Base-by-base conservation (phyloP, 2,113 vertebrate species). In the Dinomys branickii region DNA sequence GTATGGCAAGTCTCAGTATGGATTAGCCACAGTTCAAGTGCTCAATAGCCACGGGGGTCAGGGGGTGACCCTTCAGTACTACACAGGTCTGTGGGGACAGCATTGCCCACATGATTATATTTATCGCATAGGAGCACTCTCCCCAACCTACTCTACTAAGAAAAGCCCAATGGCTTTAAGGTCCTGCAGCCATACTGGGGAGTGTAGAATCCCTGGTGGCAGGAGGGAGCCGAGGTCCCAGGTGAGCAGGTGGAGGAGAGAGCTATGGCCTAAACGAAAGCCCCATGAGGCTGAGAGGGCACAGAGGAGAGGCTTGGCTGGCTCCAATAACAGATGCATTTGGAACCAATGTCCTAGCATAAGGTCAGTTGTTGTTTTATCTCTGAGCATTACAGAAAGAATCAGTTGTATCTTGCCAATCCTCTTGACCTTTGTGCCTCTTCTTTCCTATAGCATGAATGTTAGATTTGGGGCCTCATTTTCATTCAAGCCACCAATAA, bases 261-360 rank as follows among this genome's bases (percentile, higher is more conserved):
- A 85, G 33, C 56, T 24, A 2, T 30, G 12, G 52, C 44, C 1
- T 54, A 63, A 85, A 69, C 12, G 44, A 58, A 3, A 52, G 38
- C 47, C 30, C 20, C 19, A 7, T 17, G 41, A 41, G 63, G 41
- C 33, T n/a, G 10, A 69, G 10, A 44, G n/a, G 13, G 33, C 17
- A 1, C 11, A 56, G 10, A 5, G 0, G 24, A 9, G 38, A 88
- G 71, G 12, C 28, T 44, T 2, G 0, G 3, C 26, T 10, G 47
- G 33, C 80, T 93, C 10, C 33, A 26, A 2, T 54, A 52, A 24
- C 63, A 50, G 9, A 9, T 17, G 22, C 17, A 77, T 71, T 80
- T 90, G 67, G 20, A 92, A 90, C 56, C 80, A 54, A n/a, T 33
- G 24, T 80, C 89, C 65, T 56, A 67, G 16, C 5, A 3, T n/a